A percentile compares a stretch with the other conserved stretches of the same genome.
Evolutionary conservation across 2,888 invertebrate genomes (phyloP).

Genomic region (Philopedon plagiatum): DNA sequence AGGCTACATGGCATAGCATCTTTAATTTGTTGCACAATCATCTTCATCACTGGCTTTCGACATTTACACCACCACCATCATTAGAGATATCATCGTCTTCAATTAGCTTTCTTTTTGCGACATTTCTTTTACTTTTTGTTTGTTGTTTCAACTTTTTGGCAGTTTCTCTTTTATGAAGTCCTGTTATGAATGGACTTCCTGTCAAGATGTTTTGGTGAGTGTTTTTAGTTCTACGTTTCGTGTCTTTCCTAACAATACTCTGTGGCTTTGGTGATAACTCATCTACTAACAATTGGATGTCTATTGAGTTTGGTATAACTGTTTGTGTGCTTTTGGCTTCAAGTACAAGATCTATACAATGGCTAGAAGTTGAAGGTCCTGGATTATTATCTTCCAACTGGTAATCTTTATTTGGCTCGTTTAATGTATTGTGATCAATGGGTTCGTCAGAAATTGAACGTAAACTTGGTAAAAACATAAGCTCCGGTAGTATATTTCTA

Average conservation of each 20-base stretch:
- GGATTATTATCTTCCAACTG: background rate
- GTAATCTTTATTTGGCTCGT: no score
- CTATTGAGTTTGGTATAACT: no score
- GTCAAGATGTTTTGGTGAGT: slow-evolving; percentile 46
- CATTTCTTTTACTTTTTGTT: slow-evolving; percentile 11
- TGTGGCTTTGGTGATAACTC: slow-evolving; percentile 33
- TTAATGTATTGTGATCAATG: no score
- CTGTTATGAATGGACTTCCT: slow-evolving; percentile 42
- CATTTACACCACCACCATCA: no score
- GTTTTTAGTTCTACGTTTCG: slow-evolving; percentile 42
- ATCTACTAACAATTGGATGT: no score
- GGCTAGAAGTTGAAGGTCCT: background rate
- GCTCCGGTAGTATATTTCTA: background rate
- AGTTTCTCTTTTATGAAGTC: slow-evolving; percentile 37
- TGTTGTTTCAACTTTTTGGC: slow-evolving; percentile 8
- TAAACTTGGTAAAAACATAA: slow-evolving; percentile 26
- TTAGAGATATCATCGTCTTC: no score
- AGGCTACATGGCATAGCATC: no score
- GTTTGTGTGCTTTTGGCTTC: no score
- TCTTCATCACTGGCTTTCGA: no score
- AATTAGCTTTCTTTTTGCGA: background rate
- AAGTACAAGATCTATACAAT: no score
- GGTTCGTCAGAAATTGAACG: background rate
- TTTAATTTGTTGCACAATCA: no score
- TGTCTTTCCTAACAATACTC: slow-evolving; percentile 28